Base-by-base conservation (phyloP, 2,888 invertebrate species). In the Mythimna ferrago region DNA sequence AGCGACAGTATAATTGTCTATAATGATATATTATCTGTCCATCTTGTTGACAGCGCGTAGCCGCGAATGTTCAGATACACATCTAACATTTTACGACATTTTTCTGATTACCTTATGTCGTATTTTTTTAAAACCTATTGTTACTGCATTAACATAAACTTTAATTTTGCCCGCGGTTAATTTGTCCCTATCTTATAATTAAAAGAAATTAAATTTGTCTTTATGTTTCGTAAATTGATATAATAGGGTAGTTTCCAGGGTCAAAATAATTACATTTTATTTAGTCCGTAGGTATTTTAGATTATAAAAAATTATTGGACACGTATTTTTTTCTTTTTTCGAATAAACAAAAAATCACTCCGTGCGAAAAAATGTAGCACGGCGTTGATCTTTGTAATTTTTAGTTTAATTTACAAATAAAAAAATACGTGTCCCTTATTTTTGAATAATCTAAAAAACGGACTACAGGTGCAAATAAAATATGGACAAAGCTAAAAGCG, bases 1-100 rank as follows among this genome's bases (percentile, higher is more conserved):
- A 80, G 81, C 76, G 88, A 86, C 85, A 87, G 86, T 88, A 89
- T 90, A 92, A 92, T 92, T 90, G 89, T 86, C 86, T 89, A 74
- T 91, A 87, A 87, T 89, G 80, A 85, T 87, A 87, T 84, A 84
- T 87, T 79, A 70, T 88, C 87, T 85, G 68, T 67, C 78, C 81
- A 89, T 88, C 85, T 83, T 82, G 72, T 71, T 82, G 73, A 81
- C 82, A 62, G 57, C 80, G 78, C 71, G 71, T 82, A 82, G 69
- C 82, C 80, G 75, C 80, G 72, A 75, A 73, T 71, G 76, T 66
- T 66, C 21, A 53, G 86, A 87, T 87, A 86, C 6, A 16, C 60
- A 86, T 87, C 84, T 66, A 78, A 81, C 71, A 84, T 85, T 85
- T 81, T 85, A 88, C 83, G 84, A 84, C 76, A 82, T 71, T 77